Percentiles rank a stretch among this genome's conserved stretches.
phyloP scores from a whole-genome alignment of 2,797 vertebrate genomes.

The Neoniphon sammara region DNA sequence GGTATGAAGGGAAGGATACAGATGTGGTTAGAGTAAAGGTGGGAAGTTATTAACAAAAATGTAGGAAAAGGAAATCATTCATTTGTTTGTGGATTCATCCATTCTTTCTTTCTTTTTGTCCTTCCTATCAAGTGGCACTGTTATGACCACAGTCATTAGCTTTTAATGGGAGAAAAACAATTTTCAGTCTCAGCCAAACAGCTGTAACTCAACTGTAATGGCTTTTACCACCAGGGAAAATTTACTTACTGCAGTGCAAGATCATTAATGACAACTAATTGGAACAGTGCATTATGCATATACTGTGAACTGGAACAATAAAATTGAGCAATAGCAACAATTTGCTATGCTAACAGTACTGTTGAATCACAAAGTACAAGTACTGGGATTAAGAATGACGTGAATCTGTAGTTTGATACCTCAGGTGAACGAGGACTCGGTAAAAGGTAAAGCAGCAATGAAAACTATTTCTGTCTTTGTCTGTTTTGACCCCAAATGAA shows the following conservation, averaged over 20 bases:
- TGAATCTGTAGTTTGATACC: constrained; percentile 8
- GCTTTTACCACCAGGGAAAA: constrained; percentile 47
- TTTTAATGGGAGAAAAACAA: constrained; percentile 56
- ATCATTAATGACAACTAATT: constrained; percentile 66
- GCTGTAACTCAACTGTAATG: constrained; percentile 53
- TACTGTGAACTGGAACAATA: constrained; percentile 66
- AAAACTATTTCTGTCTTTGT: not conserved
- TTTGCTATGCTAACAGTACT: constrained; percentile 40
- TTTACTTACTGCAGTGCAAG: constrained; percentile 35
- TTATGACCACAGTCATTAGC: constrained; percentile 58
- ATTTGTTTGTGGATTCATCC: no score
- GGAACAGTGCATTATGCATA: constrained; percentile 49
- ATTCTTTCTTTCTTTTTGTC: constrained; percentile 16
- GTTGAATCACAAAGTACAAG: constrained; percentile 38
- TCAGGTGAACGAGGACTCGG: constrained; percentile 5
- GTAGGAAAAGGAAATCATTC: constrained; percentile 11
- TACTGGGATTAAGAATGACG: constrained; percentile 15
- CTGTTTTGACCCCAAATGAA: not conserved
- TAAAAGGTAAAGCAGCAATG: constrained; percentile 13
- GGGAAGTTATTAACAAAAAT: not conserved
- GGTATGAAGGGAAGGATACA: no score
- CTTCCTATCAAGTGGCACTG: constrained; percentile 15
- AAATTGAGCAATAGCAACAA: constrained; percentile 45
- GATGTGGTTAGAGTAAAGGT: not conserved
- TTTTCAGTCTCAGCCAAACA: constrained; percentile 59